phyloP scores from a whole-genome alignment of 2,888 invertebrate genomes.

The Pediacus dermestoides region DNA sequence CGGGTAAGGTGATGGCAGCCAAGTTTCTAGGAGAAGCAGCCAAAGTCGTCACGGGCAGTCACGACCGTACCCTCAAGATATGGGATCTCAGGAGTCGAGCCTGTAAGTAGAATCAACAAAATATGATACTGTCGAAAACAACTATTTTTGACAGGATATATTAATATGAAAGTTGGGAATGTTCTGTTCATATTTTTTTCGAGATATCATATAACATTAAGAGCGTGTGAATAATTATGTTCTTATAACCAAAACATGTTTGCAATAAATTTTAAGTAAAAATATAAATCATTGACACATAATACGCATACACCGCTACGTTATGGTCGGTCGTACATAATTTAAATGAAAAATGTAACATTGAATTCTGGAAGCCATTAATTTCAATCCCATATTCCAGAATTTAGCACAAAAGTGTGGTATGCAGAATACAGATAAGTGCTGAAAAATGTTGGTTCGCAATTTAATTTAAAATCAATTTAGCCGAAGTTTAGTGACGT shows the following conservation, averaged over 20 bases:
- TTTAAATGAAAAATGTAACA: too few species aligned
- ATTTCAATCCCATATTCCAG: too few species aligned
- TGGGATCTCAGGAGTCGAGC: slow-evolving; percentile 95
- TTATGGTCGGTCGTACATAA: too few species aligned
- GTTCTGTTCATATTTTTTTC: too few species aligned
- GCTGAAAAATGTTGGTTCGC: slow-evolving; percentile 45
- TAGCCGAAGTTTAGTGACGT: slow-evolving; percentile 38
- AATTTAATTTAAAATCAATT: slow-evolving; percentile 48
- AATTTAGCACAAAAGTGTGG: slow-evolving; percentile 26
- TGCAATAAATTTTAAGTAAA: too few species aligned
- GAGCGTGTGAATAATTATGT: too few species aligned
- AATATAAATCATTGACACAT: too few species aligned
- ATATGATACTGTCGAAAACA: neutral
- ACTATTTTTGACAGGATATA: slow-evolving; percentile 1
- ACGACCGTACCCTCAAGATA: slow-evolving; percentile 96
- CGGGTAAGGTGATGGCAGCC: slow-evolving; percentile 95
- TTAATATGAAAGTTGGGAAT: too few species aligned
- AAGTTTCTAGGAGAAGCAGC: slow-evolving; percentile 89
- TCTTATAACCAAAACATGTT: too few species aligned
- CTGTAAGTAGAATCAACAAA: slow-evolving; percentile 59
- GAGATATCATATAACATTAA: too few species aligned
- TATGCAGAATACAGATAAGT: slow-evolving; percentile 44
- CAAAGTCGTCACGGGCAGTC: slow-evolving; percentile 95
- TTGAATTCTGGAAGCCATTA: too few species aligned
- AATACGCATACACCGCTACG: too few species aligned